Base-by-base conservation (phyloP, 1,140 invertebrate genomes). In the Belonocnema kinseyi region DNA sequence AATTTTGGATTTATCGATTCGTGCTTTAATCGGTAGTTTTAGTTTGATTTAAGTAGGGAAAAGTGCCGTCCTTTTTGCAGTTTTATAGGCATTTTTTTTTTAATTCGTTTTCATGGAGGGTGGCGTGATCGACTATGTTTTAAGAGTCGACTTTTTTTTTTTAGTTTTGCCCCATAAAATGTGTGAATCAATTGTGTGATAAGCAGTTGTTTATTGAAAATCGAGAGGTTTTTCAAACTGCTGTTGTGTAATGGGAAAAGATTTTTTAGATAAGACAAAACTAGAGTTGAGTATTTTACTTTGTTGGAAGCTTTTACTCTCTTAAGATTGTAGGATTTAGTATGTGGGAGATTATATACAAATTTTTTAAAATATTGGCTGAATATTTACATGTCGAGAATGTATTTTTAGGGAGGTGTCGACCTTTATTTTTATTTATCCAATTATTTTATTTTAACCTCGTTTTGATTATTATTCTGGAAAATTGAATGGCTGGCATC, bases 191-290 rank as follows among this genome's bases (percentile, higher is more conserved):
- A 66, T 66, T 66, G 26, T n/a, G 21, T 66, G 58, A 33, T 66
- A 26, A 66, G 58, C 13, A 13, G 21, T 46, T 10, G 11, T 46
- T 46, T 46, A 66, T 66, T 0, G 26, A 66, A 66, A 66, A 12
- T 66, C 58, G 19, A 46, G 4, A 33, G 40, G 33, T 8, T 66
- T 66, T 66, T 40, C 13, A 16, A 66, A 40, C 61, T 40, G 58
- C 58, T 61, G 11, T 66, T 66, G 26, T 66, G n/a, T 66, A 66
- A 46, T 66, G 3, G 58, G 21, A 61, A 61, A 61, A 4, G 12
- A 33, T 33, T 61, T 33, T 14, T 61, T 10, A 7, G 12, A 40
- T 61, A 26, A 61, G 14, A 16, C 3, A 6, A 26, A 46, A 46
- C 40, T 46, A 46, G 40, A 10, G 10, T 46, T 46, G 40, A 46